phyloP scores from a whole-genome alignment of 2,888 invertebrate species.

The Gnatocerus cornutus region DNA sequence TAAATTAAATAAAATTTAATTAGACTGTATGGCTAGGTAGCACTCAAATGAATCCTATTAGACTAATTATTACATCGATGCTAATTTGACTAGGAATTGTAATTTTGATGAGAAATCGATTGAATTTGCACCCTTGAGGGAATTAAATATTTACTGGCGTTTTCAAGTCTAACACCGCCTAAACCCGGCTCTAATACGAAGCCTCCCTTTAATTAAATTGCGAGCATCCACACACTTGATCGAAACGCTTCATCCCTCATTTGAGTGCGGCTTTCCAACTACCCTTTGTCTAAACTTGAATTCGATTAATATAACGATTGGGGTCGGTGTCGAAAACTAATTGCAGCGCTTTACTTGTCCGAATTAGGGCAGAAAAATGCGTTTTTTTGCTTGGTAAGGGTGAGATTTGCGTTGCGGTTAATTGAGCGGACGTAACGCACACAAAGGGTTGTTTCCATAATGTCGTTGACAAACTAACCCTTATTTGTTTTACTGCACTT shows the following conservation, averaged over 20 bases:
- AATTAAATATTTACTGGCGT: too few species aligned
- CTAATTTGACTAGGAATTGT: too few species aligned
- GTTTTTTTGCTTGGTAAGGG: neutral
- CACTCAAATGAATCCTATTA: too few species aligned
- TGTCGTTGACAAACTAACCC: neutral
- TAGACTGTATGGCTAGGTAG: too few species aligned
- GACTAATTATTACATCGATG: too few species aligned
- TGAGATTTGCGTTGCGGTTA: constrained; percentile 1
- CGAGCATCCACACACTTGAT: constrained; percentile 3
- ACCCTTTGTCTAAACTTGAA: neutral
- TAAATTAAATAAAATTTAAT: too few species aligned
- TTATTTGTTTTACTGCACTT: neutral
- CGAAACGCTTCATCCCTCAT: neutral
- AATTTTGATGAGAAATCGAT: too few species aligned
- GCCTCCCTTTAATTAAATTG: neutral
- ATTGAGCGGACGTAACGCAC: neutral
- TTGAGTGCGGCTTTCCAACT: neutral
- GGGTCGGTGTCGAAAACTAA: constrained; percentile 3
- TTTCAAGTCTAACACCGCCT: too few species aligned
- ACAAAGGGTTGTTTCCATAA: neutral
- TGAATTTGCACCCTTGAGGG: too few species aligned
- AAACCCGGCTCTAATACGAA: neutral
- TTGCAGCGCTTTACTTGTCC: too few species aligned
- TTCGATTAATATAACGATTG: constrained; percentile 14
- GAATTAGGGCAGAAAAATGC: too few species aligned